Conservation (phyloP, 2,888 invertebrate genomes). For the Tanytarsus gracilentus region DNA sequence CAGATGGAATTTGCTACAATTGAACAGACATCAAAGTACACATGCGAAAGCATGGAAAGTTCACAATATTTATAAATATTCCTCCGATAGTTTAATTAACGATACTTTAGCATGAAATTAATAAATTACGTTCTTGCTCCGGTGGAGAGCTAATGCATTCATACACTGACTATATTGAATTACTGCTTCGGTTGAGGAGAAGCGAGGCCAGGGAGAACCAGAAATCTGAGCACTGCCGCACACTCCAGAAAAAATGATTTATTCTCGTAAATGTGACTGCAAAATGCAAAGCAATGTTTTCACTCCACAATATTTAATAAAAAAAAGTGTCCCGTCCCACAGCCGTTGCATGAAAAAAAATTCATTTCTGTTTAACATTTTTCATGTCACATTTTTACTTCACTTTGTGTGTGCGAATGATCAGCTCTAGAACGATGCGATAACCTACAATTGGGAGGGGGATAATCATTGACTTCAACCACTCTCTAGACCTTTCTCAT, state of each 20-base stretch:
- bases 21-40: neutral
- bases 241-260: constrained; percentile 3
- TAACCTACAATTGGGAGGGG: constrained; percentile 3
- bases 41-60: constrained; percentile 1
- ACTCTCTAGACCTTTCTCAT: neutral
- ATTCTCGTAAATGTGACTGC: neutral
- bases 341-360: no score
- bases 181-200: neutral
- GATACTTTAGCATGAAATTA: constrained; percentile 25
- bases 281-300: neutral
- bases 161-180: neutral
- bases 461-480: constrained; percentile 1
- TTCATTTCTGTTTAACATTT: no score
- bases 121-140: constrained; percentile 6
- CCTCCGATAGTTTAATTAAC: constrained; percentile 22
- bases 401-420: no score
- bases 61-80: constrained; percentile 15
- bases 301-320: no score
- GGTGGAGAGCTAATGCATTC: neutral
- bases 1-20: constrained; percentile 1
- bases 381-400: no score
- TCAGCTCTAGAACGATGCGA: neutral
- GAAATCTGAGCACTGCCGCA: neutral
- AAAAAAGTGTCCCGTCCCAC: no score
- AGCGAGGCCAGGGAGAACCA: neutral